Base-by-base conservation (phyloP, 2,888 invertebrate species). In the Rosalia funebris region DNA sequence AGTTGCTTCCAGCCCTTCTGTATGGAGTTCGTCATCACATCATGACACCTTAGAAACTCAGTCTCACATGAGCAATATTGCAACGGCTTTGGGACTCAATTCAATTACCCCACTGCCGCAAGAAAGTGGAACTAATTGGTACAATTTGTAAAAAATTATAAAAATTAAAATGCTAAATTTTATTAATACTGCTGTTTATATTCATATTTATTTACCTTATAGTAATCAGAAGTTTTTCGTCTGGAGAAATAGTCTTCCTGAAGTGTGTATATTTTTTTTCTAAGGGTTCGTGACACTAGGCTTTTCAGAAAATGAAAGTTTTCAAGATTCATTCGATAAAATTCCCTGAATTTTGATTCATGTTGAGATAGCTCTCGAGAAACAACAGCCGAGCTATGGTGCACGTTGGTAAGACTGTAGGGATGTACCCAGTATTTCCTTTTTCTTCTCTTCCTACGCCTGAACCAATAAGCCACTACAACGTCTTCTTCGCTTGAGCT, bases 261-360 rank as follows among this genome's bases (percentile, higher is more conserved):
- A 34, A 39, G 14, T 34, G 46, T 34, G 53, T 60, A 32, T 37
- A 15, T 11, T 36, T 53, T 17, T 53, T 54, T 34, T 11, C 12
- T 14, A 37, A 37, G 37, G 25, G 25, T 25, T 25, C 25, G 25
- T 25, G 25, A 25, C 25, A 25, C 25, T 25, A 25, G 25, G 25
- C 25, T 25, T 25, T 25, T 25, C 25, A 25, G 25, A 25, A 25
- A 25, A 25, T 25, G 25, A 25, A 25, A 25, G 25, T 25, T 25
- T 25, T 25, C 25, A 25, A 7, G 25, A 25, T 25, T 25, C 25
- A 25, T 25, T 25, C 25, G 3, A 25, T 25, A 25, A 25, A 25
- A 25, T 7, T 25, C 25, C 25, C 25, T 25, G 25, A 25, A 25
- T 25, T 25, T 25, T 25, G 25, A 25, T 25, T 25, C 25, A 25